A percentile compares a stretch with the other conserved stretches of the same genome.
phyloP scores from a whole-genome alignment of 2,888 invertebrate species.

The Actias luna region DNA sequence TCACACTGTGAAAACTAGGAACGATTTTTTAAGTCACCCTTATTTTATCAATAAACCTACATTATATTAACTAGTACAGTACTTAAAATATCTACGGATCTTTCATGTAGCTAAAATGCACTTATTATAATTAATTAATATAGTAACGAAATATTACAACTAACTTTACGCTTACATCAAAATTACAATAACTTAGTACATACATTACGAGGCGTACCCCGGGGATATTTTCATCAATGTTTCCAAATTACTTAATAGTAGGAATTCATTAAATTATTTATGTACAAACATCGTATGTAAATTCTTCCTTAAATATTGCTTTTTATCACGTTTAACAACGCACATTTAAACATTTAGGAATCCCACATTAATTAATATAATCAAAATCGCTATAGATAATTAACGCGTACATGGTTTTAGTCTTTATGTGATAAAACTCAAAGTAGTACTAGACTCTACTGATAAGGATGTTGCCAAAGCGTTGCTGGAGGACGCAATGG shows the following conservation, averaged over 20 bases:
- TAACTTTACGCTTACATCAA: constrained; percentile 1
- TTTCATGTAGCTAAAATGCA: constrained; percentile 33
- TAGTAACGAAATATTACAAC: constrained; percentile 5
- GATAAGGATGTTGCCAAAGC: constrained; percentile 61
- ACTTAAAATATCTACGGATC: constrained; percentile 26
- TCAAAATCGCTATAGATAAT: neutral
- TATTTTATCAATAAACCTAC: constrained; percentile 34
- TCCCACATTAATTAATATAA: neutral
- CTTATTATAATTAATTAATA: constrained; percentile 5
- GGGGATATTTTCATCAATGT: neutral
- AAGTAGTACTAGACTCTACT: constrained; percentile 34
- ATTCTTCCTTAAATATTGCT: constrained; percentile 31
- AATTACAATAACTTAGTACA: neutral
- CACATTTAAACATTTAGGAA: neutral
- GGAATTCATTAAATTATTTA: constrained; percentile 2
- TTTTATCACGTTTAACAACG: constrained; percentile 25
- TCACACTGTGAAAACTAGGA: constrained; percentile 51
- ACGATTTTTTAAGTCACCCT: constrained; percentile 44
- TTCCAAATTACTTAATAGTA: neutral
- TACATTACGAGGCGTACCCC: neutral
- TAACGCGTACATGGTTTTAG: neutral
- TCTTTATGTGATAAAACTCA: neutral
- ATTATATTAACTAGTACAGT: constrained; percentile 14
- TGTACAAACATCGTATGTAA: constrained; percentile 11
- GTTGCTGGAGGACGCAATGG: constrained; percentile 64